Conservation (phyloP, 2,888 invertebrate genomes). For the Lasioglossum morio region DNA sequence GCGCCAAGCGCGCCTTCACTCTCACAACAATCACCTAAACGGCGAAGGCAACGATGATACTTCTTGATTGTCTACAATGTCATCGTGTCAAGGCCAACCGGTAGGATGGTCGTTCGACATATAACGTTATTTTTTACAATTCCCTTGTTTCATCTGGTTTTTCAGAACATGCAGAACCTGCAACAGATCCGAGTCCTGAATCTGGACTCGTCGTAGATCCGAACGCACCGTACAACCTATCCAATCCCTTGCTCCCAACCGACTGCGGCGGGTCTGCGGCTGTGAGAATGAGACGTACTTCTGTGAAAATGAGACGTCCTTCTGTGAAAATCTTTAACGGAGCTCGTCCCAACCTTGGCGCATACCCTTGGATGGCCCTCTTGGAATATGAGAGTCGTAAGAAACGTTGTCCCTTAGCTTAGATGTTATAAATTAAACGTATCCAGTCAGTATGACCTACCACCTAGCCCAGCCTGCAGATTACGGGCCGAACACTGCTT, state of each 20-base stretch:
- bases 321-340: too few relatives aligned
- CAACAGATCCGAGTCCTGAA: too few relatives aligned
- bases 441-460: too few relatives aligned
- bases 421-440: too few relatives aligned
- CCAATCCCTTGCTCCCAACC: constrained; percentile 70
- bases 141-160: not conserved
- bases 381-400: constrained; percentile 84
- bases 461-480: too few relatives aligned
- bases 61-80: not conserved
- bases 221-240: constrained; percentile 6
- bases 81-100: not conserved
- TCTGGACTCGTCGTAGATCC: too few relatives aligned
- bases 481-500: too few relatives aligned
- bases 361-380: constrained; percentile 87
- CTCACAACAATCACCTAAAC: not conserved
- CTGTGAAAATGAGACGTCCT: too few relatives aligned
- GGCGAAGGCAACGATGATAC: not conserved
- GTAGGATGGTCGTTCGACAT: not conserved
- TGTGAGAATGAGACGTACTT: too few relatives aligned
- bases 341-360: constrained; percentile 84
- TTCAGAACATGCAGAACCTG: constrained; percentile 30
- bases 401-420: constrained; percentile 33
- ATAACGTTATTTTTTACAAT: not conserved
- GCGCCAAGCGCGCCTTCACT: too few relatives aligned
- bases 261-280: constrained; percentile 84